Evolutionary conservation across 2,113 vertebrate species (phyloP), one percentile per base, ranked within the genome.

Genomic region (Oncorhynchus nerka): DNA sequence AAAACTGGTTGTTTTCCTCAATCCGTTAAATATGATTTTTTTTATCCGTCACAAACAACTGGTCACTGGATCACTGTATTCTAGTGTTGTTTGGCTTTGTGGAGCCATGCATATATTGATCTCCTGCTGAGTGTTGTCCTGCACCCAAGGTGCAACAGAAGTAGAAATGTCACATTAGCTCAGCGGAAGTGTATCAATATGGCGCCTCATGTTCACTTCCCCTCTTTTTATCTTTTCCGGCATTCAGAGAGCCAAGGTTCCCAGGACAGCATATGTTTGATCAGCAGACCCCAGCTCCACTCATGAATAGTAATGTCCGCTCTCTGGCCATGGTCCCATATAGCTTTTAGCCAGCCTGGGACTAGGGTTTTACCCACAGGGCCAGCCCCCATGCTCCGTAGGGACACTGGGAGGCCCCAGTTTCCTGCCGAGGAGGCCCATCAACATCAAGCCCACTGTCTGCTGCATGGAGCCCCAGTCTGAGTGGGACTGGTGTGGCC

Each of bases 191-290:
- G 48, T 68, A 67, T 72, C 82, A 84, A 82, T 82, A 75, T 82
- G 78, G 75, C 74, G 73, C 48, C 70, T 71, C 73, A 73, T 73
- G 70, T 66, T 86, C 74, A 80, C 75, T 82, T 80, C 70, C 78
- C 67, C 61, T 75, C 20, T 68, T 66, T 75, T 62, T 66, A 30
- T 81, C 34, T 74, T 61, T 34, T 48, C 72, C 39, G 30, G 45
- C 77, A 49, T 70, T 75, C 73, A 74, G 67, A 92, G 95, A 95
- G 79, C 94, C 95, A 1, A 87, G 92, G 73, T 96, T 96, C 87
- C 94, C 95, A 1, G 89, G 92, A 65, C 95, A 96, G 70, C 95
- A 93, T 83, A 86, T 96, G 81, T 92, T 96, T 45, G 93, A 95
- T 73, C 95, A 96, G 77, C 91, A 93, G 49, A 95, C 92, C 22